Percentiles rank a stretch among this genome's conserved stretches.
Evolutionary conservation across 2,888 invertebrate species (phyloP).

Genomic region (Morpho helenor): DNA sequence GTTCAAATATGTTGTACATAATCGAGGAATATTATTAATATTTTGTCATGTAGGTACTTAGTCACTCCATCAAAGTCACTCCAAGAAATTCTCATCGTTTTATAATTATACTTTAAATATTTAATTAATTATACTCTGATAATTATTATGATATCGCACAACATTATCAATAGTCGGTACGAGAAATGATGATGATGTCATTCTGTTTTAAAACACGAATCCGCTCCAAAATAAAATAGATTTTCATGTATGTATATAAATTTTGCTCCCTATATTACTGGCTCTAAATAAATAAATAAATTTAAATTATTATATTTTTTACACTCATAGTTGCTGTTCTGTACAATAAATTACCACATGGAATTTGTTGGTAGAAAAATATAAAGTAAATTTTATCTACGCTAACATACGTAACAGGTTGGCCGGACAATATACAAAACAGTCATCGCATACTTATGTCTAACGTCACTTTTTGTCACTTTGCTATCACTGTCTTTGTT

Average conservation of each 20-base stretch:
- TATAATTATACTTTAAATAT: no score
- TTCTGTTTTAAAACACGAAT: slow-evolving; percentile 3
- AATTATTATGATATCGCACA: no score
- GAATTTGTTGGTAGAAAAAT: slow-evolving; percentile 46
- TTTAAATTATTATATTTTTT: slow-evolving; percentile 40
- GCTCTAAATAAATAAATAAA: slow-evolving; percentile 60
- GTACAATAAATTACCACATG: slow-evolving; percentile 35
- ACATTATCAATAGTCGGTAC: no score
- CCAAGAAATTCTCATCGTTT: no score
- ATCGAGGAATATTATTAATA: no score
- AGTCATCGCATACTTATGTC: slow-evolving; percentile 6
- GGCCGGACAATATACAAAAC: slow-evolving; percentile 35
- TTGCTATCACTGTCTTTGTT: slow-evolving; percentile 50
- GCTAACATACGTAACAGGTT: slow-evolving; percentile 26
- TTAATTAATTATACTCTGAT: no score
- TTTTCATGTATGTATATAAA: slow-evolving; percentile 25
- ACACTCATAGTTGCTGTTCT: slow-evolving; percentile 38
- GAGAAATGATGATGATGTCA: background rate
- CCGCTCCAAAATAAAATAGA: slow-evolving; percentile 25
- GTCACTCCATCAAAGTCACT: no score
- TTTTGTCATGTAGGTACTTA: no score
- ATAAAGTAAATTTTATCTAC: slow-evolving; percentile 36
- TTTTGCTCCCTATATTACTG: slow-evolving; percentile 46
- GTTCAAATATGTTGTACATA: no score
- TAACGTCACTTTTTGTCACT: slow-evolving; percentile 46